Base-by-base conservation (phyloP, 2,797 vertebrate species). In the Leptatherina wallacei region DNA sequence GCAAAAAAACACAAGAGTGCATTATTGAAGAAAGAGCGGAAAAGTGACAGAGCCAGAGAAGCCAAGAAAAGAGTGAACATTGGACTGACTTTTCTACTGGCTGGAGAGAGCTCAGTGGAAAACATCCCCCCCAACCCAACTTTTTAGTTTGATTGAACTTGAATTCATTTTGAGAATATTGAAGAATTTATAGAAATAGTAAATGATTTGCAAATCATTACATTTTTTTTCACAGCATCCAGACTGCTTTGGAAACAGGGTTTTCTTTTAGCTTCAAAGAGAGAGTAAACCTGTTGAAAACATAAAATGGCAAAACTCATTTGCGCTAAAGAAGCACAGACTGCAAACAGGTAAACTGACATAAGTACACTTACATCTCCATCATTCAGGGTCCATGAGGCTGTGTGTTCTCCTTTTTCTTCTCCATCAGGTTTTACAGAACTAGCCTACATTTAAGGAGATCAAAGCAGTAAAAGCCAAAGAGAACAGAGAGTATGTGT, bases 391-490 rank as follows among this genome's bases (percentile, higher is more conserved):
- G 79, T 94, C 95, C 94, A 94, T 58, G 86, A 88, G 69, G 76
- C 63, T n/a, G 72, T 7, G 13, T 35, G 63, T 35, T 65, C 71
- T 81, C n/a, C 79, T 68, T 73, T 85, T 27, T 75, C 82, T 60
- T 86, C 92, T 75, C 77, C 92, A 1, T 73, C 80, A n/a, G 82
- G 72, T 66, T 89, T 92, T 86, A 92, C 85, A 93, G 93, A 92
- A 82, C 90, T 93, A 91, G 79, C 93, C 94, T 95, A 94, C 81
- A 88, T 91, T 91, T 90, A 80, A 93, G 92, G 90, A 95, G 77
- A 95, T 89, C 91, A 94, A 91, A 93, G 88, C 89, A 27, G 80
- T 90, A 73, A 93, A 89, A 84, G 79, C 78, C 36, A 30, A 78
- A 33, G 81, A 80, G 80, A 80, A 61, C 30, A 76, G 71, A 80